Conservation (phyloP, 1,140 invertebrate genomes). For the Phymorhynchus buccinoides region DNA sequence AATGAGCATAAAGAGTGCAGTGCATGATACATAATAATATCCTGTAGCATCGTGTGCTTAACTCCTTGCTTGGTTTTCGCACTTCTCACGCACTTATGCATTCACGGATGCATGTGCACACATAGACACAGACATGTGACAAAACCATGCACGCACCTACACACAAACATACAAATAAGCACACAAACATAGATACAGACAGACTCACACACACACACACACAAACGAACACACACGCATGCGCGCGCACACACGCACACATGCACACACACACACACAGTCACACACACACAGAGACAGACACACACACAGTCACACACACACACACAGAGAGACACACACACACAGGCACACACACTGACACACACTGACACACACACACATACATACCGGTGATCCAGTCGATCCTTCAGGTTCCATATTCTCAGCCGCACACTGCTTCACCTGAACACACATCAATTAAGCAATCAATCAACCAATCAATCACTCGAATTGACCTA, state of each 20-base stretch:
- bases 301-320: no score
- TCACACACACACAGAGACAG: background rate
- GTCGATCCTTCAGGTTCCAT: conserved; percentile 51
- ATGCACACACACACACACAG: conserved; percentile 7
- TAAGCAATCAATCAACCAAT: no score
- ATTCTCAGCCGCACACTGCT: conserved; percentile 58
- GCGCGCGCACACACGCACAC: background rate
- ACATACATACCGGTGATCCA: conserved; percentile 57
- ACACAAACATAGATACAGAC: no score
- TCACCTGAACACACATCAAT: conserved; percentile 46
- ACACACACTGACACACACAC: conserved; percentile 30
- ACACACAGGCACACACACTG: background rate
- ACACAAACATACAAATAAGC: no score
- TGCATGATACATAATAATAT: no score
- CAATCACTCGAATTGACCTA: no score
- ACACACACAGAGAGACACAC: background rate
- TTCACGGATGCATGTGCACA: background rate
- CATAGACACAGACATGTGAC: no score
- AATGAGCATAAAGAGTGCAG: no score
- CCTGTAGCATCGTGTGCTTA: no score
- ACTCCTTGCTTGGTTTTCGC: no score
- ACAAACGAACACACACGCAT: background rate
- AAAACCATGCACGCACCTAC: no score
- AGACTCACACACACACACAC: no score
- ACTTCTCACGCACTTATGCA: background rate